Base-by-base conservation (phyloP, 2,797 vertebrate species). In the Poecilia picta region DNA sequence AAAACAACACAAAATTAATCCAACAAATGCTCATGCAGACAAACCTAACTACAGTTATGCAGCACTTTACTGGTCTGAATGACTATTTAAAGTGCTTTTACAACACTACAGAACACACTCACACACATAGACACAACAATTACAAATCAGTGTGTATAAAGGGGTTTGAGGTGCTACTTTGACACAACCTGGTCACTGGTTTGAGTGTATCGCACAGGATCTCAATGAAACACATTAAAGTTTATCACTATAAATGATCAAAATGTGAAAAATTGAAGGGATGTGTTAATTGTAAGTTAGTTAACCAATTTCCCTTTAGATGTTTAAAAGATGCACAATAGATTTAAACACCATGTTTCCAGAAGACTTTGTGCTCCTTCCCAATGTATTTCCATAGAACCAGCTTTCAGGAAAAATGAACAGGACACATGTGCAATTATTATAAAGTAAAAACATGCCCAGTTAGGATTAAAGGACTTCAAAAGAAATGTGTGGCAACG, bases 301-400 rank as follows among this genome's bases (percentile, higher is more conserved):
- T n/a, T 68, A 11, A 47, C 31, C 11, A 5, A 15, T 51, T 12
- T 51, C 76, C 31, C 78, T 77, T 53, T 45, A 4, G 77, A 74
- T 70, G 53, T 76, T 57, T 84, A 79, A 80, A 85, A 90, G 82
- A 76, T 74, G 59, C 28, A 85, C 8, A 71, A 72, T 33, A 46
- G 75, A n/a, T 46, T 74, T 66, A 70, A 55, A 71, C 5, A 6
- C 23, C 4, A 43, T 70, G 13, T 82, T 83, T 81, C 36, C 36
- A 76, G 64, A 77, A 79, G 83, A 80, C 31, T 51, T 6, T 41
- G 39, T 59, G n/a, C 5, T 1, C 70, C 6, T 36, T 86, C 62
- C 36, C 28, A 74, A 79, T 62, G 36, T 59, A 25, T 80, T 74
- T 86, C 53, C 28, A 77, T 45, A n/a, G 5, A 70, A 43, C 5